phyloP scores from a whole-genome alignment of 1,140 invertebrate species.

The Trypoxylus dichotomus region DNA sequence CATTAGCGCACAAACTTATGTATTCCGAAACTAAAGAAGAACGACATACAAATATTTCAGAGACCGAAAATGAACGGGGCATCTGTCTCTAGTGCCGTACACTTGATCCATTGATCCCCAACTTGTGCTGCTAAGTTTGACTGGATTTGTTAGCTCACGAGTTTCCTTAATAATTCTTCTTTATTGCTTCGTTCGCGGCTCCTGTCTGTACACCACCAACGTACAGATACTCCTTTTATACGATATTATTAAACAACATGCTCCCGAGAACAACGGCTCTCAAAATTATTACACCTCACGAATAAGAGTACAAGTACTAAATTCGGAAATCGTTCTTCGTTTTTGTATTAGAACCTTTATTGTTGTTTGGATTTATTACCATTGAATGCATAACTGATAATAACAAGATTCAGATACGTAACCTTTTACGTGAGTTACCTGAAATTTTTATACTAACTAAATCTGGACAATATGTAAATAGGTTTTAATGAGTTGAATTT shows the following conservation, averaged over 20 bases:
- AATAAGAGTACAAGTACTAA: constrained; percentile 1
- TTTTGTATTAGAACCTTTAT: neutral
- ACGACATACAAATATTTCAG: neutral
- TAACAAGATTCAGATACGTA: neutral
- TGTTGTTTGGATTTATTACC: neutral
- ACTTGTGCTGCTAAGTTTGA: constrained; percentile 54
- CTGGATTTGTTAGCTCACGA: constrained; percentile 52
- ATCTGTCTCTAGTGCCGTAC: constrained; percentile 26
- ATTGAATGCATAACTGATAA: neutral
- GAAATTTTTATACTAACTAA: too few species aligned
- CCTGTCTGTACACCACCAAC: constrained; percentile 24
- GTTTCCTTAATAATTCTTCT: constrained; percentile 54
- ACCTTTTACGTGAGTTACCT: too few species aligned
- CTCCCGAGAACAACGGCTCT: constrained; percentile 6
- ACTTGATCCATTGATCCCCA: constrained; percentile 53
- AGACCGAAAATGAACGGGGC: constrained; percentile 11
- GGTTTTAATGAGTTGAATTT: too few species aligned
- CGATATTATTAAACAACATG: constrained; percentile 31
- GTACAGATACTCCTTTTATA: constrained; percentile 30
- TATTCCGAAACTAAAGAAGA: neutral
- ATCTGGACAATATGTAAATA: too few species aligned
- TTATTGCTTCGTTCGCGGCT: constrained; percentile 49
- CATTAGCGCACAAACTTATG: neutral
- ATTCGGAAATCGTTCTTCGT: constrained; percentile 1
- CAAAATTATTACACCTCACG: neutral